Percentiles rank a stretch among this genome's conserved stretches.
Conservation (phyloP, 2,113 vertebrate genomes). For the Euleptes europaea region DNA sequence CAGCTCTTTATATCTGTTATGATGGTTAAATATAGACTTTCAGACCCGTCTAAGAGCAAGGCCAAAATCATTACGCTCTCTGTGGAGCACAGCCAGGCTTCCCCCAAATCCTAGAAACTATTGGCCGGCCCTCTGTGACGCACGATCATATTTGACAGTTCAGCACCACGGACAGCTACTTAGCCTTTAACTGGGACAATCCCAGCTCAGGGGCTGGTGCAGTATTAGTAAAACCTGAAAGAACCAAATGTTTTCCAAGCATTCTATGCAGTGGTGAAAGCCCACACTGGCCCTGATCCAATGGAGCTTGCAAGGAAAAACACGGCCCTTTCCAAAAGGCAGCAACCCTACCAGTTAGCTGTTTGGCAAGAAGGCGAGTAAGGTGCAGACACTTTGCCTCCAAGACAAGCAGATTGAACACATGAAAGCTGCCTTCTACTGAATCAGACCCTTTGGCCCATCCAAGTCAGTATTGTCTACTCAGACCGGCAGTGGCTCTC, state of each 20-base stretch:
- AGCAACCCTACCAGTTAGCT: no score
- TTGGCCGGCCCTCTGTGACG: not conserved
- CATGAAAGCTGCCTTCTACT: no score
- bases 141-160: not conserved
- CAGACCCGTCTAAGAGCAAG: not conserved
- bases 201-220: not conserved
- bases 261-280: not conserved
- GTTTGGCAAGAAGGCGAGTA: no score
- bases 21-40: not conserved
- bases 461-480: no score
- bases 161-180: not conserved
- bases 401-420: no score
- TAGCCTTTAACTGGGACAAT: accelerated
- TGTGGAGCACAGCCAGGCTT: not conserved
- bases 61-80: not conserved
- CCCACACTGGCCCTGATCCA: not conserved
- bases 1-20: not conserved
- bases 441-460: no score
- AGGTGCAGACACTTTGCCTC: no score
- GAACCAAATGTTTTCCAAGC: not conserved
- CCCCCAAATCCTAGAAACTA: not conserved
- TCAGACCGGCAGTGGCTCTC: no score
- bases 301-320: not conserved
- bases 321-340: no score
- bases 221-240: not conserved